Conservation (phyloP, 92 coral and sea anemone species). For the Actinernus sp. region DNA sequence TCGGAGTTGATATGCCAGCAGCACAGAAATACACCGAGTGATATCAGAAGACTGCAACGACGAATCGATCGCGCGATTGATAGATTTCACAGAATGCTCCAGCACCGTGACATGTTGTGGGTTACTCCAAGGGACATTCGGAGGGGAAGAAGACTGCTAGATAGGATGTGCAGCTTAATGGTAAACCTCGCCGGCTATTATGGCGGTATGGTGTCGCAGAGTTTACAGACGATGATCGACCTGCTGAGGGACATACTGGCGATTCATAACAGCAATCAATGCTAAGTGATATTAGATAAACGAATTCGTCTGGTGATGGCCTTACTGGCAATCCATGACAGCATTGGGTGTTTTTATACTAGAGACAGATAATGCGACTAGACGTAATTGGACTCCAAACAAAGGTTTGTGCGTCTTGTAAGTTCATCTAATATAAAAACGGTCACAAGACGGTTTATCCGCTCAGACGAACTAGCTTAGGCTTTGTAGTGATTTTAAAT, state of each 20-base stretch:
- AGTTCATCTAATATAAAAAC: too few species aligned
- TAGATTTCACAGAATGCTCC: conserved; percentile 9
- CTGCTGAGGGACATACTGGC: conserved; percentile 10
- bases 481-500: too few species aligned
- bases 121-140: background rate
- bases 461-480: too few species aligned
- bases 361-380: too few species aligned
- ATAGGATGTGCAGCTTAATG: conserved; percentile 4
- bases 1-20: conserved; percentile 2
- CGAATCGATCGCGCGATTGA: background rate
- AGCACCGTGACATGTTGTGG: background rate
- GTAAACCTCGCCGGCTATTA: conserved; percentile 11
- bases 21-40: background rate
- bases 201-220: conserved; percentile 12
- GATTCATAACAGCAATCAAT: background rate
- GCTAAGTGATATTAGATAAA: too few species aligned
- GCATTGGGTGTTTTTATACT: too few species aligned
- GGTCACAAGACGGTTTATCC: too few species aligned
- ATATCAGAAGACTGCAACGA: background rate
- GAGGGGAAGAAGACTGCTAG: conserved; percentile 5
- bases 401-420: too few species aligned
- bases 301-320: too few species aligned
- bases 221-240: conserved; percentile 12
- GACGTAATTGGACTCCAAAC: too few species aligned
- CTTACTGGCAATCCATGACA: too few species aligned